Base-by-base conservation (phyloP, 1,140 invertebrate species). In the Portunus trituberculatus region DNA sequence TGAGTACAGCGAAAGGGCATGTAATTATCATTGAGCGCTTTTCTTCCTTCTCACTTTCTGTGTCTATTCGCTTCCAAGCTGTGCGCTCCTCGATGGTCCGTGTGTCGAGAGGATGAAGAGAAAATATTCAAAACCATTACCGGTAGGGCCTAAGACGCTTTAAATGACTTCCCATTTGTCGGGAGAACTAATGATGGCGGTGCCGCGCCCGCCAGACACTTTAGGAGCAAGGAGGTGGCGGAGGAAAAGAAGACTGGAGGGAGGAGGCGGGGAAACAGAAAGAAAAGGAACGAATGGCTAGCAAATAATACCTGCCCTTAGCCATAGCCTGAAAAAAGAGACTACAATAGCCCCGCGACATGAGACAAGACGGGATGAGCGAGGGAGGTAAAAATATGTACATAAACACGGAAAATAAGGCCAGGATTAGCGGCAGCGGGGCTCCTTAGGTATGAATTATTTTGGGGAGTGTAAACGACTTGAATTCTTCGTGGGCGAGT, bases 391-490 rank as follows among this genome's bases (percentile, higher is more conserved):
- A 76, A 76, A 76, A 76, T n/a, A n/a, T n/a, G n/a, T 76, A 76
- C 4, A n/a, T n/a, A 76, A 76, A 76, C 20, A n/a, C 20, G 25
- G 67, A 76, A 76, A 76, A n/a, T 76, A 76, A 76, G n/a, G 25
- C 67, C 67, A 76, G 25, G 67, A 76, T 76, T 76, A 76, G 67
- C 67, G 67, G 20, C 25, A 7, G 10, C 6, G 16, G 20, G 2
- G 67, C 89, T 59, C 89, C 89, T 59, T 91, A 59, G 89, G 52
- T 12, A 76, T 76, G 89, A 91, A 59, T 59, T 91, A 91, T 91
- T 91, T 91, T 91, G 16, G 16, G 39, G 89, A 91, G 46, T 59
- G 89, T 59, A 59, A 91, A 91, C 90, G 90, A 76, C 90, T 39
- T 67, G 90, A 91, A 91, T 76, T 91, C 28, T 91, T 76, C 90